Conservation (phyloP, 1,140 invertebrate species). For the Cydia splendana region DNA sequence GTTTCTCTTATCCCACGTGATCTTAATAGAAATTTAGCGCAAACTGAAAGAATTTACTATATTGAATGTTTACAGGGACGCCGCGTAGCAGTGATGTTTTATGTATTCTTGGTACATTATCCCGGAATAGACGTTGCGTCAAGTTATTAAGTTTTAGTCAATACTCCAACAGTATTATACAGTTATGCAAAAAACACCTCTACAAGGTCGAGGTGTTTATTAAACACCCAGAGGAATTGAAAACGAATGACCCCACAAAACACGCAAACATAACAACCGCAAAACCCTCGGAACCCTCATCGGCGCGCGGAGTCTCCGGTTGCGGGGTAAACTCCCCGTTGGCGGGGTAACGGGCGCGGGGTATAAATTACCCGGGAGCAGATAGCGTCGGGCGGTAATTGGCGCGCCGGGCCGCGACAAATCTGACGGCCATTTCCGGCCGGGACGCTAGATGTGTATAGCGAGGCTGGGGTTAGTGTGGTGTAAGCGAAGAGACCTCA, state of each 20-base stretch:
- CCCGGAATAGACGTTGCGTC: too few species aligned
- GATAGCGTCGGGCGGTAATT: conserved; percentile 51
- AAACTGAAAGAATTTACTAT: too few species aligned
- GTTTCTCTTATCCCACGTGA: too few species aligned
- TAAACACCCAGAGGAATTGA: not conserved
- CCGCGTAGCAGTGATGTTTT: too few species aligned
- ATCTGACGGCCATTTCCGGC: conserved; percentile 64
- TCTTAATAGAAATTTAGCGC: too few species aligned
- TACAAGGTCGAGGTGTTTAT: not conserved
- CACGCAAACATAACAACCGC: conserved; percentile 4
- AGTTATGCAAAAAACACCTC: too few species aligned
- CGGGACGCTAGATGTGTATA: conserved; percentile 36
- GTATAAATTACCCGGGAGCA: conserved; percentile 47
- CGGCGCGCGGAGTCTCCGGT: not conserved
- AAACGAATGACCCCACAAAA: not conserved
- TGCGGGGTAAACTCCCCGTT: conserved; percentile 10
- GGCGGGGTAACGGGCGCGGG: conserved; percentile 16
- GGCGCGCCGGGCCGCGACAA: conserved; percentile 59
- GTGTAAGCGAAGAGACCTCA: not conserved
- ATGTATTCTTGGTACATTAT: too few species aligned
- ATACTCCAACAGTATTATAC: too few species aligned
- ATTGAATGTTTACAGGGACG: too few species aligned
- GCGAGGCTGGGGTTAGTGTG: conserved; percentile 1
- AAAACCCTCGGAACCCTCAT: not conserved
- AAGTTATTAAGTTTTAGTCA: too few species aligned